Evolutionary conservation across 1,140 invertebrate species (phyloP).

Genomic region (Cotesia vestalis): DNA sequence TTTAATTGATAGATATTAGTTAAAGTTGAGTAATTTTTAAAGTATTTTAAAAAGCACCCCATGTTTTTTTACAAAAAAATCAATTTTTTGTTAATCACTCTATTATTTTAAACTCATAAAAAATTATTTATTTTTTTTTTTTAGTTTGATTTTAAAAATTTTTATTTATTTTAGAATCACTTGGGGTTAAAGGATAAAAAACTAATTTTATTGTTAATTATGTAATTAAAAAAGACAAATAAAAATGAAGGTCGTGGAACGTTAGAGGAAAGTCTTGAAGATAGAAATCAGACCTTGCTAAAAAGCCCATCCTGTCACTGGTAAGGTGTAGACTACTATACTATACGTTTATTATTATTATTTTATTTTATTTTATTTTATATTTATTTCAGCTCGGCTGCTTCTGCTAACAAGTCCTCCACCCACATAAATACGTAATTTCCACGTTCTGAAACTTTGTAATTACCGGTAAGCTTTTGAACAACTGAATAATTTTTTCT

Average conservation of each 20-base stretch:
- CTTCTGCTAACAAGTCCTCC: conserved; percentile 30
- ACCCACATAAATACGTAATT: conserved; percentile 18
- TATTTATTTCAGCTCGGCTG: conserved; percentile 26
- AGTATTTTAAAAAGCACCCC: no score
- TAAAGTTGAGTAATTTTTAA: no score
- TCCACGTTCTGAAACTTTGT: background rate
- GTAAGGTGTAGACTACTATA: no score
- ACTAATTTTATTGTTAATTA: conserved; percentile 12
- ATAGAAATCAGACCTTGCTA: conserved; percentile 36
- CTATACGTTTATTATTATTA: background rate
- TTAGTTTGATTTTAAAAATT: no score
- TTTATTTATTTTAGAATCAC: no score
- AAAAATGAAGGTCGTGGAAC: background rate
- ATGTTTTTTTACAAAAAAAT: no score
- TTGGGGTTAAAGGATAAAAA: no score
- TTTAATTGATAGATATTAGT: no score
- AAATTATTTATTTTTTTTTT: no score
- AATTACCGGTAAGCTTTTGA: background rate
- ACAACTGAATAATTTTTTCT: background rate
- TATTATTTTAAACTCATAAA: no score
- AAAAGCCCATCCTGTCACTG: conserved; percentile 25
- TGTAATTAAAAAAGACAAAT: background rate
- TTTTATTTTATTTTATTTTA: no score
- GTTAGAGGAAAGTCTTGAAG: background rate
- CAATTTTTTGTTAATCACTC: no score